These are phyloP conservation scores for Lagopus leucura DNA, from an alignment of 2,113 vertebrate genomes.

Conservation along the genomic window DNA sequence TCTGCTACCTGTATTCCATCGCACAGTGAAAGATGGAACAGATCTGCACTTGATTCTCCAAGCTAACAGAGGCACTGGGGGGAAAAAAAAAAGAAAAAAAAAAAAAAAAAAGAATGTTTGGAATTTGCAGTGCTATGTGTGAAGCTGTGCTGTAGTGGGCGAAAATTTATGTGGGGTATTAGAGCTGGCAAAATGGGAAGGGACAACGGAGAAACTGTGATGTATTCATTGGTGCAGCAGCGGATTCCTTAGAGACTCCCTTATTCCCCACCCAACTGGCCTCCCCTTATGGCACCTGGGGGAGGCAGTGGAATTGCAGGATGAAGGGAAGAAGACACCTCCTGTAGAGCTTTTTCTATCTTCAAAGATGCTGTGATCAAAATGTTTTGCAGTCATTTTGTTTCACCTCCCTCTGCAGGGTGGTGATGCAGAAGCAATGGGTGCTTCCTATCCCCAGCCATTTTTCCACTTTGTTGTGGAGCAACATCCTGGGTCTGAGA, in stretches of 20 bases:
- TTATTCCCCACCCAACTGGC: neutral
- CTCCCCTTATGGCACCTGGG: neutral
- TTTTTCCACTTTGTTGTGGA: neutral
- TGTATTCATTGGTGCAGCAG: neutral
- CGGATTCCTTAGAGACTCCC: neutral
- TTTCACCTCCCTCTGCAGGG: neutral
- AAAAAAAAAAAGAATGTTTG: neutral
- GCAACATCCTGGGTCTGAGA: neutral
- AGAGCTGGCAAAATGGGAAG: conserved; percentile 10
- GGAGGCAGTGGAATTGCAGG: neutral
- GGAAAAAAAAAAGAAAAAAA: neutral
- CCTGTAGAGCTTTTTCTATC: neutral
- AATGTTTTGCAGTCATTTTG: neutral
- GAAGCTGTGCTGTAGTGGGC: conserved; percentile 54
- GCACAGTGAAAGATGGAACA: neutral
- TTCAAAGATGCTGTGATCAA: neutral
- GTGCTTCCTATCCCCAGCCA: neutral
- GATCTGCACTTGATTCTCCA: neutral
- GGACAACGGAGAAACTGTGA: conserved; percentile 14
- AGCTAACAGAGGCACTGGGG: neutral
- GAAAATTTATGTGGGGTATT: conserved; percentile 50
- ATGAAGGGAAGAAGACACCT: neutral
- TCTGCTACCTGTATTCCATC: neutral
- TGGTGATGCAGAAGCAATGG: neutral
- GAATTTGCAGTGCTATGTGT: conserved; percentile 59